Evolutionary conservation across 2,888 invertebrate species (phyloP).

Genomic region (Nasonovia ribisnigri): DNA sequence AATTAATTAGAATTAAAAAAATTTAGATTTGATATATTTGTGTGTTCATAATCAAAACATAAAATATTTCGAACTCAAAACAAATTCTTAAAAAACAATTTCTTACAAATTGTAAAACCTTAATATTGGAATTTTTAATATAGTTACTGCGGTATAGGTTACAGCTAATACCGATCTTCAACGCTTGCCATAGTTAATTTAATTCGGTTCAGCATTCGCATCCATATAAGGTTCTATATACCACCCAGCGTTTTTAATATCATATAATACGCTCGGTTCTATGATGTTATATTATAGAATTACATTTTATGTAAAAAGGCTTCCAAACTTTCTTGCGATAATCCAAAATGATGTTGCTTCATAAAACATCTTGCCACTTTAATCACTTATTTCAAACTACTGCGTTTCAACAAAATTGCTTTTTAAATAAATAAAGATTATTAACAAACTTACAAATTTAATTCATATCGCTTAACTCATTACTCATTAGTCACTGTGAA

Average conservation of each 20-base stretch:
- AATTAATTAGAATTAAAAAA: background rate
- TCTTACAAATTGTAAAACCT: too few species aligned
- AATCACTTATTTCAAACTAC: constrained; percentile 23
- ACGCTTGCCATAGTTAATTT: background rate
- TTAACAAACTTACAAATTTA: constrained; percentile 33
- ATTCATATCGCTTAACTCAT: background rate
- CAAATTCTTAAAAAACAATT: background rate
- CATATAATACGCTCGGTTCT: background rate
- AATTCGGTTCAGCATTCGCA: background rate
- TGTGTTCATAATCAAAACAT: background rate
- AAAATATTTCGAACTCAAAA: background rate
- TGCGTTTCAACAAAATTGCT: background rate
- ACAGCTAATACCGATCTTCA: background rate
- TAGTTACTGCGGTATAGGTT: background rate
- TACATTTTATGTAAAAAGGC: background rate
- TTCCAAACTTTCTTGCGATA: constrained; percentile 33
- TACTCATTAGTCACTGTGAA: background rate
- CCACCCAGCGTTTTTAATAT: background rate
- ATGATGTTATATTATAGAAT: background rate
- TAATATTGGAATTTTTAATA: background rate
- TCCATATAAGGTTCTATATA: background rate
- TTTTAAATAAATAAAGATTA: constrained; percentile 28
- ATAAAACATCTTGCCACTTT: constrained; percentile 14
- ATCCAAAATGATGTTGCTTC: constrained; percentile 1
- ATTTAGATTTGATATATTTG: background rate